Conservation (phyloP, 2,113 vertebrate genomes). For the Nothocercus julius region DNA sequence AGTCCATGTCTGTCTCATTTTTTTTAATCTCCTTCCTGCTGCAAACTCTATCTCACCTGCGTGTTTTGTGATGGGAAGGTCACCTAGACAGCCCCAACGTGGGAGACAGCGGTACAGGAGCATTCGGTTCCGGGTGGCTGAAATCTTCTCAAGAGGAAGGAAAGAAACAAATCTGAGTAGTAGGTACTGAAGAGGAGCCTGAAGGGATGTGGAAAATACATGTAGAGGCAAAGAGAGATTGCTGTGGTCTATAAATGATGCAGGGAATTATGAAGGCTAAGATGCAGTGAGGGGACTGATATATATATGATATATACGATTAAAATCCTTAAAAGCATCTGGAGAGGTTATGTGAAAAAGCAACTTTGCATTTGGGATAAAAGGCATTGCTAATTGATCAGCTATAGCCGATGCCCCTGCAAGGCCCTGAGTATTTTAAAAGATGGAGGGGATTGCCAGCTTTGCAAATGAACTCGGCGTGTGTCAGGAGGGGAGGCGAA, state of each 20-base stretch:
- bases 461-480: not conserved
- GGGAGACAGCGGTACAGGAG: not conserved
- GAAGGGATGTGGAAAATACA: not conserved
- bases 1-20: fast-evolving
- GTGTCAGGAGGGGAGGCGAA: not conserved
- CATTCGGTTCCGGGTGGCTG: not conserved
- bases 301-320: not conserved
- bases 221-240: not conserved
- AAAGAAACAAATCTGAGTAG: not conserved
- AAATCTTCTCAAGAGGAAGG: constrained; percentile 4
- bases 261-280: constrained; percentile 4
- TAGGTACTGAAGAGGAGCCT: not conserved
- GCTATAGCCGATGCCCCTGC: not conserved
- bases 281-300: not conserved
- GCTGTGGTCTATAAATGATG: constrained; percentile 43
- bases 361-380: constrained; percentile 8
- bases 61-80: not conserved
- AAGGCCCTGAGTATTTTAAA: constrained; percentile 9
- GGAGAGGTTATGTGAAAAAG: not conserved
- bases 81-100: not conserved
- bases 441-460: not conserved
- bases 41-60: not conserved
- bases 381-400: constrained; percentile 36
- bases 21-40: not conserved
- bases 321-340: constrained; percentile 6